Percentiles rank a stretch among this genome's conserved stretches.
These are phyloP conservation scores for Ectropis crepuscularia DNA, from an alignment of 2,888 invertebrate species.

Conservation along the genomic window DNA sequence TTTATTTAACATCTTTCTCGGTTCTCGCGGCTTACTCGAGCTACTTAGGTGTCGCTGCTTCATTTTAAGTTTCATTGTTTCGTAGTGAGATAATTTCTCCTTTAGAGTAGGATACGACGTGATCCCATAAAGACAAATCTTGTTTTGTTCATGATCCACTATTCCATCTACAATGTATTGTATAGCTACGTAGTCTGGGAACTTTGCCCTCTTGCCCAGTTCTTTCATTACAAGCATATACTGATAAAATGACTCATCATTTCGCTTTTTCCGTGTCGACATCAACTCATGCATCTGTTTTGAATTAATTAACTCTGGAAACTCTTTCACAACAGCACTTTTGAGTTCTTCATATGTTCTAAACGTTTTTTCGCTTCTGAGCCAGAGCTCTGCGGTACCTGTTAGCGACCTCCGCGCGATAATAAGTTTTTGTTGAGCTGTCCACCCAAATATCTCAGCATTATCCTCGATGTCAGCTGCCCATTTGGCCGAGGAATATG, in stretches of 20 bases:
- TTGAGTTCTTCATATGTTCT: background rate
- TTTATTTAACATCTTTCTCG: background rate
- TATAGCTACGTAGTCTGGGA: constrained; percentile 25
- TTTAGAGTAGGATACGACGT: background rate
- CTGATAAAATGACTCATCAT: constrained; percentile 18
- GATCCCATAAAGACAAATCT: background rate
- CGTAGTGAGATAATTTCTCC: background rate
- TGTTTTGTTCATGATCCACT: background rate
- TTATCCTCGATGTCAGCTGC: constrained; percentile 9
- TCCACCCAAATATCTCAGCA: constrained; percentile 13
- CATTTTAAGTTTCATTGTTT: background rate
- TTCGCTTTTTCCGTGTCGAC: constrained; percentile 10
- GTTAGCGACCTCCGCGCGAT: background rate
- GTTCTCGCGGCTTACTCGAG: no score
- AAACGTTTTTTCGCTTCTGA: background rate
- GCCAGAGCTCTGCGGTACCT: background rate
- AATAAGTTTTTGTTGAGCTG: background rate
- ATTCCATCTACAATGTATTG: constrained; percentile 17
- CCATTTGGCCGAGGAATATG: background rate
- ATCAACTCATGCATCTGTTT: constrained; percentile 31
- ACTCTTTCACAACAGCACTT: background rate
- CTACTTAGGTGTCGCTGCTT: background rate
- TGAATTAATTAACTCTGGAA: background rate
- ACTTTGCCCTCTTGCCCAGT: constrained; percentile 15
- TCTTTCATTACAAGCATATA: constrained; percentile 29